Evolutionary conservation across 1,140 invertebrate genomes (phyloP), one percentile per base, ranked within the genome.

Genomic region (Sitodiplosis mosellana): DNA sequence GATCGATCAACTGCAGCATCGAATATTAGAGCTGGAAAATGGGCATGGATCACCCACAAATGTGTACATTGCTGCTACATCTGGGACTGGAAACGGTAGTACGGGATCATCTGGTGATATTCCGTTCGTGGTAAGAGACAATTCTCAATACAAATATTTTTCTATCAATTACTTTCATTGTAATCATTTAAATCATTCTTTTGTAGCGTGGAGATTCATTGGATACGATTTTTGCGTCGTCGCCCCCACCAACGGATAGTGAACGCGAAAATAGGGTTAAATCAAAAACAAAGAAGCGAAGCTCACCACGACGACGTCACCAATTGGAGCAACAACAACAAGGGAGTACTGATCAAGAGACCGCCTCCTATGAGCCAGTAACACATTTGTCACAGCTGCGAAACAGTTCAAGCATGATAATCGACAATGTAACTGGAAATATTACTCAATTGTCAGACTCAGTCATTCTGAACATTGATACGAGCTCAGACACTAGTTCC

Each of bases 1-100:
- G 36, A 88, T 88, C 52, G 70, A 67, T 10, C 76, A 83, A 57
- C 67, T 89, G 11, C 81, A 83, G 59, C 65, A 70, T 19, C 69
- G 79, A 48, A 82, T 87, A 46, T 70, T 73, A 52, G 75, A 81
- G 52, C 58, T 84, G 40, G 80, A 83, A 59, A 68, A 66, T 48
- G 61, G 57, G 4, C 66, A 65, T 36, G 72, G 51, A 19, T 47
- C 22, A 46, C 36, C 34, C 46, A 51, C 36, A 36, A 41, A 45
- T 63, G 52, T n/a, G n/a, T n/a, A n/a, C n/a, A 12, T 48, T 55
- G 22, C 37, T 6, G 37, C 37, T 15, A 6, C 41, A 3, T 20
- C 20, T n/a, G 17, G 17, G 18, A 43, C 17, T 43, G 17, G 41
- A 12, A 43, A 18, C 20, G 41, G 41, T 5, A 43, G 41, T 18